These are phyloP conservation scores for Lanius ludovicianus DNA, from an alignment of 2,113 vertebrate genomes.

Conservation along the genomic window DNA sequence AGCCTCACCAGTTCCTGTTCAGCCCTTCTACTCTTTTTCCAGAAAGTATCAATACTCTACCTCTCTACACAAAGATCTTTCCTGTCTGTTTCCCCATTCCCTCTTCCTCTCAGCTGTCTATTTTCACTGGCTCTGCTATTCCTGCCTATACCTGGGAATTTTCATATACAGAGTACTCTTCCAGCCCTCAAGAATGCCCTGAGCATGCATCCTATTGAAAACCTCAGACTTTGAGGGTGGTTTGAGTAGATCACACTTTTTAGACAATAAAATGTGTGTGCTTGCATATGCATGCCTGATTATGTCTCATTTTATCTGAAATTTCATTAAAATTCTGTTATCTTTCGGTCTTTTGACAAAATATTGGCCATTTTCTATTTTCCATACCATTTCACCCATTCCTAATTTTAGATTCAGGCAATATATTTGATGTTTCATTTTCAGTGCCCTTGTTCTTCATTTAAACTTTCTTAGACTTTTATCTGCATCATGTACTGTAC, in stretches of 20 bases:
- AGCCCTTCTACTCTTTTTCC: neutral
- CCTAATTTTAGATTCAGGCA: slow-evolving; percentile 51
- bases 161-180: neutral
- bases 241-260: neutral
- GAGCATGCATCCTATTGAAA: neutral
- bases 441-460: slow-evolving; percentile 53
- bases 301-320: slow-evolving; percentile 19
- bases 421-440: slow-evolving; percentile 59
- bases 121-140: neutral
- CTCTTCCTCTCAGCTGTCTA: neutral
- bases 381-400: slow-evolving; percentile 54
- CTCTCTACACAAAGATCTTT: neutral
- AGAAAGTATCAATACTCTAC: neutral
- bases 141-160: neutral
- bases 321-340: slow-evolving; percentile 39
- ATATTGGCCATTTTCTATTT: slow-evolving; percentile 50
- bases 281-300: neutral
- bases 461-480: slow-evolving; percentile 62
- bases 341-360: slow-evolving; percentile 26
- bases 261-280: neutral
- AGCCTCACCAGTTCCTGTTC: neutral
- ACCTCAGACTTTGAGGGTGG: neutral
- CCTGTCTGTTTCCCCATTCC: neutral
- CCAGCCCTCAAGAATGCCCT: neutral
- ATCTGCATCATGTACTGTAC: slow-evolving; percentile 66